Evolutionary conservation across 2,113 vertebrate species (phyloP).

Genomic region (Merops nubicus): DNA sequence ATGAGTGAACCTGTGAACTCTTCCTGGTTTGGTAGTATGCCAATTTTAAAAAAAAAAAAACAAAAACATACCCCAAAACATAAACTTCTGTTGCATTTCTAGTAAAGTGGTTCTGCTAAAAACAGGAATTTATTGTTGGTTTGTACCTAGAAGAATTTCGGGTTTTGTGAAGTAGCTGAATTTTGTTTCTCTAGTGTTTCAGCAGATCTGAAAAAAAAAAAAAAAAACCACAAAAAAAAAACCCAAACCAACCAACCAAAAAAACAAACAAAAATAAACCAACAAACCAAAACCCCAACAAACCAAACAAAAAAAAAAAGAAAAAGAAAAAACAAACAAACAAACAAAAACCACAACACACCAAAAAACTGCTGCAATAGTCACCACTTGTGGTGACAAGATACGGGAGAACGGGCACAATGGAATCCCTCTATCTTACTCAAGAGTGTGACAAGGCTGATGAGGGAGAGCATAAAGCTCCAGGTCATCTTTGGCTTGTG

Average conservation of each 20-base stretch:
- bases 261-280: no score
- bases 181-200: not conserved
- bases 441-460: not conserved
- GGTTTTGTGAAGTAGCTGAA: not conserved
- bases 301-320: no score
- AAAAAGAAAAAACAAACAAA: no score
- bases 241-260: no score
- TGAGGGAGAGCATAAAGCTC: not conserved
- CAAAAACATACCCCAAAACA: not conserved
- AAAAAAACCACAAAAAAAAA: no score
- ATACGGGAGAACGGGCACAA: rapidly evolving
- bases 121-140: not conserved
- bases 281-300: no score
- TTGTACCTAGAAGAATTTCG: not conserved
- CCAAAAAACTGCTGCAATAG: rapidly evolving
- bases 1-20: not conserved
- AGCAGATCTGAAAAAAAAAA: no score
- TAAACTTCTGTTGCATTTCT: not conserved
- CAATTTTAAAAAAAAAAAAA: not conserved
- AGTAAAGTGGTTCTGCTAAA: not conserved
- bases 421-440: not conserved
- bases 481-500: not conserved
- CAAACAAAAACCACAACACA: no score
- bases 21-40: not conserved
- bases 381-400: rapidly evolving